Base-by-base conservation (phyloP, 2,113 vertebrate genomes). In the Alligator sinensis region DNA sequence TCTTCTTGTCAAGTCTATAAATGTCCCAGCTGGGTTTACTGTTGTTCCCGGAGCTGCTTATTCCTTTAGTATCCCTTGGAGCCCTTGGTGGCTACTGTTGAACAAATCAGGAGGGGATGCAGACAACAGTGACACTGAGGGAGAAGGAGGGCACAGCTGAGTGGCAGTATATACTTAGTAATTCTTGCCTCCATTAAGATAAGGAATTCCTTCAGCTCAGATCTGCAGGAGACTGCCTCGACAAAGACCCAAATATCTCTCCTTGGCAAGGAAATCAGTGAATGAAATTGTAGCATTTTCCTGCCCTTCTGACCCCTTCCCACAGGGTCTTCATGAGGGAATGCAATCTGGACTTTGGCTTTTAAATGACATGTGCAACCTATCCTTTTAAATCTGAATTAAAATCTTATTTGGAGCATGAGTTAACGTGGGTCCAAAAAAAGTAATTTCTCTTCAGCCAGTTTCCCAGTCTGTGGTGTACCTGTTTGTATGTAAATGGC, bases 381-480 rank as follows among this genome's bases (percentile, higher is more conserved):
- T 88, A 24, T 9, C 60, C 22, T 76, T 91, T 60, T 9, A 7
- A 87, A 82, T 78, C 1, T 1, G 62, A 90, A 92, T 91, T n/a
- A 84, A 89, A 84, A 84, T 5, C 21, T 90, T 85, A 55, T 61
- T 86, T 77, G 62, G 83, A 60, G 60, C 76, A 34, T 1, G 0
- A 76, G 91, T 83, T 91, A 86, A 12, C 70, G 16, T 64, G 30
- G 85, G 77, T 85, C 1, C 0, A 58, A 80, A 78, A 9, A 80
- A n/a, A 13, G 9, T 47, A 62, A 75, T 63, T 9, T 86, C 82
- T 79, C 34, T 13, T 15, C 58, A 60, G 68, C 54, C 1, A 0
- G 34, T 77, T 85, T 78, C 54, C 80, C 24, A 11, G 1, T 0
- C 0, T 0, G 1, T 54, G 34, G 10, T 30, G 7, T 87, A 87